Base-by-base conservation (phyloP, 2,888 invertebrate genomes). In the Chrysolina americana region DNA sequence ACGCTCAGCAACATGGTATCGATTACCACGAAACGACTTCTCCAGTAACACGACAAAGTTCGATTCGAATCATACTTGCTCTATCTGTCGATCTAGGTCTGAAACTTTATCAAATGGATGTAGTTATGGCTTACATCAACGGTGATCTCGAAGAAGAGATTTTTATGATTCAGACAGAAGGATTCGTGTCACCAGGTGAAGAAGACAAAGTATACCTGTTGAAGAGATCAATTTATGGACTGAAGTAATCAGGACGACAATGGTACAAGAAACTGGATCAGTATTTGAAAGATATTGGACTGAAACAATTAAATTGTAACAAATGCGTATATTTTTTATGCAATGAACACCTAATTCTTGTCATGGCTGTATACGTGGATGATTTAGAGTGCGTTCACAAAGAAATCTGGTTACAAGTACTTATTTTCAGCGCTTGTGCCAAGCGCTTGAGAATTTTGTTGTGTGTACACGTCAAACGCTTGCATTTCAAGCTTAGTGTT, bases 161-260 rank as follows among this genome's bases (percentile, higher is more conserved):
- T 73, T 81, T 76, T 75, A 81, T 81, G 80, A 11, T 48, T 9
- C 65, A 65, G 36, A 13, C 65, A 19, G 65, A 65, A 65, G 65
- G 65, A 17, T 62, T 62, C 9, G 62, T 21, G 8, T 15, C 19
- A 17, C 41, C 19, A 21, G 62, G 62, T 17, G 47, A 65, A 41
- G 41, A 65, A 44, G 17, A 41, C 21, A 2, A 44, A 41, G 41
- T 65, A 4, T 62, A 36, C 17, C 23, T 21, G 2, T 74, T 81
- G 71, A 77, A 80, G n/a, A 79, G 78, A 65, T 77, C 74, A 21
- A 76, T 83, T 56, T 82, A 83, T 76, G 82, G 82, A 0, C 64
- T 83, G 41, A 81, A 82, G 62, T 80, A 82, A 63, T 76, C 79
- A 1, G 73, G 79, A 19, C 73, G 78, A 56, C 70, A 76, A 11